A percentile compares a stretch with the other conserved stretches of the same genome.
Evolutionary conservation across 2,888 invertebrate species (phyloP).

Genomic region (Sepiola atlantica): DNA sequence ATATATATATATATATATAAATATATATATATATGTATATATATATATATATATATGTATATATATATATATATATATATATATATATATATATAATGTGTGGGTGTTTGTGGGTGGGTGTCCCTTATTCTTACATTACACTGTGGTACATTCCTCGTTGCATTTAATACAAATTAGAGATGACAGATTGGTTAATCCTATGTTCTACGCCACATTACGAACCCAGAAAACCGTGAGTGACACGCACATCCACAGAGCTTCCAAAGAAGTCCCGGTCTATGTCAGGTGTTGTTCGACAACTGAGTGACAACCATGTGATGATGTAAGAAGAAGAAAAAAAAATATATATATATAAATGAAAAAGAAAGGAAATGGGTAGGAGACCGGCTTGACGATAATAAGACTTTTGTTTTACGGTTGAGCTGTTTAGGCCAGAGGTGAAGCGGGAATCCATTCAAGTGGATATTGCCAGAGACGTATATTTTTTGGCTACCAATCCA

Average conservation of each 20-base stretch:
- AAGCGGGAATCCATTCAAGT: no score
- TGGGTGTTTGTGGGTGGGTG: no score
- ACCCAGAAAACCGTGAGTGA: background rate
- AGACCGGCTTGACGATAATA: no score
- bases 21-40: no score
- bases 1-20: no score
- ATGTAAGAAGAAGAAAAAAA: background rate
- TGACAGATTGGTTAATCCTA: background rate
- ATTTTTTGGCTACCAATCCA: no score
- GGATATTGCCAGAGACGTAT: no score
- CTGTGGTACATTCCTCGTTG: background rate
- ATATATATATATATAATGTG: no score
- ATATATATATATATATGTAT: no score
- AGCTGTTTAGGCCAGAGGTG: no score
- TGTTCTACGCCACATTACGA: background rate
- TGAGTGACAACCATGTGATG: background rate
- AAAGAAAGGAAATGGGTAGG: background rate
- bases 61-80: no score
- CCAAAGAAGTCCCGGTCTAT: background rate
- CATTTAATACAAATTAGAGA: background rate
- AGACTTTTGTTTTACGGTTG: no score
- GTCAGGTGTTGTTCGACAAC: background rate
- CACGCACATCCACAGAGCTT: background rate
- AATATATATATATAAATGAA: background rate
- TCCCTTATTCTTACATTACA: background rate